These are phyloP conservation scores for Callimorpha dominula DNA, from an alignment of 2,888 invertebrate genomes.

Conservation along the genomic window DNA sequence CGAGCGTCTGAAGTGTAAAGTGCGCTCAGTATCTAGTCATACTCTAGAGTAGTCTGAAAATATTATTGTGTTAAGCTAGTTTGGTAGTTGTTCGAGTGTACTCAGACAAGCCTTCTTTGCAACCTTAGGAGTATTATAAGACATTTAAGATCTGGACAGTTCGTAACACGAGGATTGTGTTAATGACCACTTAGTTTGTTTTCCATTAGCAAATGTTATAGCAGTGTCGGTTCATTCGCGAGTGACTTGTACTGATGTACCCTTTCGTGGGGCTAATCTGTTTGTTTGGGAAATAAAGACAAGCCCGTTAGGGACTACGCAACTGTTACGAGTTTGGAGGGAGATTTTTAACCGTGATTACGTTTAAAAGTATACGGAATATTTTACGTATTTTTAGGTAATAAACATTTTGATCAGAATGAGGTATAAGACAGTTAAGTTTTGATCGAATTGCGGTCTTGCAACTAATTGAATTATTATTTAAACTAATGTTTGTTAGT, in stretches of 20 bases:
- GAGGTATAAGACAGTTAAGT: too few relatives aligned
- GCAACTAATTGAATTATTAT: too few relatives aligned
- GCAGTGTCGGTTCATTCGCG: conserved; percentile 26
- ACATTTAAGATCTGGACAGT: background rate
- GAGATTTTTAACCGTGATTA: conserved; percentile 6
- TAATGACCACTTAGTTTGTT: conserved; percentile 26
- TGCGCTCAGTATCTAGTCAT: too few relatives aligned
- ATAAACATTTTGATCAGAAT: too few relatives aligned
- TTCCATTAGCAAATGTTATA: conserved; percentile 40
- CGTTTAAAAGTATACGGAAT: background rate
- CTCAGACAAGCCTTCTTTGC: background rate
- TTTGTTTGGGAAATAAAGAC: conserved; percentile 41
- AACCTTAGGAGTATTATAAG: background rate
- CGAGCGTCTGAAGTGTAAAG: too few relatives aligned
- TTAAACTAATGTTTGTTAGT: too few relatives aligned
- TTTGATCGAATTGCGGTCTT: too few relatives aligned
- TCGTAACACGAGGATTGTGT: conserved; percentile 4
- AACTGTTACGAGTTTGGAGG: background rate
- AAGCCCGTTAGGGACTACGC: conserved; percentile 5
- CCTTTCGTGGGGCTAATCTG: conserved; percentile 40
- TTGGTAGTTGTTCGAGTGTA: background rate
- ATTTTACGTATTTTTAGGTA: too few relatives aligned
- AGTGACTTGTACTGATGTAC: conserved; percentile 18
- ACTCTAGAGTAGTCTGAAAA: too few relatives aligned
- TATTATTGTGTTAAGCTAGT: too few relatives aligned